These are phyloP conservation scores for Astreopora myriophthalma DNA, from an alignment of 64 coral and sea anemone genomes.

Conservation along the genomic window DNA sequence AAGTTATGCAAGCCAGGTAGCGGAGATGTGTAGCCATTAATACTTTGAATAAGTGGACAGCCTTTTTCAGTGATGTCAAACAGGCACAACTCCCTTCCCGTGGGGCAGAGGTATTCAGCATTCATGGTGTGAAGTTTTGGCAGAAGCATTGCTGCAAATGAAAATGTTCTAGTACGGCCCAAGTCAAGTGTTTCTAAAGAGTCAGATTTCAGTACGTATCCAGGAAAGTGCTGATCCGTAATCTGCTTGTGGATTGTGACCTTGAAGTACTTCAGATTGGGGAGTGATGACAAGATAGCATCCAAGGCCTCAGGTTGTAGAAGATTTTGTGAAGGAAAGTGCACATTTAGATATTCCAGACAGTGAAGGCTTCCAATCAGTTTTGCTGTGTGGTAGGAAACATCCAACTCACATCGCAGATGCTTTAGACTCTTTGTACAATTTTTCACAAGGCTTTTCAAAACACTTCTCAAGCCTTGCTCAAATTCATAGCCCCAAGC, in stretches of 20 bases:
- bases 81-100: slow-evolving; percentile 38
- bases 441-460: slow-evolving; percentile 14
- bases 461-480: slow-evolving; percentile 23
- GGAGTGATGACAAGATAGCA: slow-evolving; percentile 44
- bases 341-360: neutral
- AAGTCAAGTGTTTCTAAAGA: slow-evolving; percentile 60
- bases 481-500: no score
- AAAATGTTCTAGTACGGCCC: slow-evolving; percentile 64
- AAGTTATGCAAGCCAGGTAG: slow-evolving; percentile 64
- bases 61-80: slow-evolving; percentile 67
- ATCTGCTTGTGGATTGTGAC: slow-evolving; percentile 35
- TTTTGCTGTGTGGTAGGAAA: neutral
- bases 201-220: slow-evolving; percentile 54
- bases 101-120: slow-evolving; percentile 28
- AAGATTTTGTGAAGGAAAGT: slow-evolving; percentile 16
- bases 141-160: slow-evolving; percentile 46
- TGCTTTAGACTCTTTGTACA: neutral
- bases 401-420: slow-evolving; percentile 1
- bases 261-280: slow-evolving; percentile 56
- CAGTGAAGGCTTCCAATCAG: neutral
- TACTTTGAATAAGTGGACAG: slow-evolving; percentile 48
- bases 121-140: slow-evolving; percentile 69
- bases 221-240: slow-evolving; percentile 14
- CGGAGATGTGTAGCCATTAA: slow-evolving; percentile 52
- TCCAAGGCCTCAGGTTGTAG: slow-evolving; percentile 7